These are phyloP conservation scores for Tenthredo amoena DNA, from an alignment of 2,888 invertebrate genomes.

Conservation along the genomic window DNA sequence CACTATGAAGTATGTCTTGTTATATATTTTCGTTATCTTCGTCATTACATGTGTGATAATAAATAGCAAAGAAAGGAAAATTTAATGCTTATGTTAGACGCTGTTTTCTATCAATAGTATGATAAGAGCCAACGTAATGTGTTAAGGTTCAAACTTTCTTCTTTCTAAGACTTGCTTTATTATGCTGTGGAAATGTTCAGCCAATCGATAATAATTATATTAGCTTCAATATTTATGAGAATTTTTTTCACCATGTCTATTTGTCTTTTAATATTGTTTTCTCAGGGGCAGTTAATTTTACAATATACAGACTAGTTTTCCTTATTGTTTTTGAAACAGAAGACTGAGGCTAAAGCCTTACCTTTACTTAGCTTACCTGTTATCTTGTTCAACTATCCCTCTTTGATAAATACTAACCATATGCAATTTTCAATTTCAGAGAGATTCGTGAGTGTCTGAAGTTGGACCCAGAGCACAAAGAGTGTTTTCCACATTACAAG, in stretches of 20 bases:
- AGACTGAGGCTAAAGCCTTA: not conserved
- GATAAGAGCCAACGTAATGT: not conserved
- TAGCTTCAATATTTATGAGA: not conserved
- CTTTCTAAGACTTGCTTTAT: not conserved
- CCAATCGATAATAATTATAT: not conserved
- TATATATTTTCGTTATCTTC: not conserved
- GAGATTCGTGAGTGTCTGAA: constrained; percentile 98
- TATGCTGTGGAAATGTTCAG: not conserved
- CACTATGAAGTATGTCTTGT: not conserved
- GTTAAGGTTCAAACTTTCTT: not conserved
- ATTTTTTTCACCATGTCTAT: not conserved
- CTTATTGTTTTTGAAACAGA: not conserved
- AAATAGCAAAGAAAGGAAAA: not conserved
- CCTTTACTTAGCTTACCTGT: not conserved
- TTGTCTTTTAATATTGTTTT: not conserved
- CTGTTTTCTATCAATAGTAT: not conserved
- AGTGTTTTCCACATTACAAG: constrained; percentile 97
- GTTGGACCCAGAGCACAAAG: constrained; percentile 98
- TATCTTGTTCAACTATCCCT: not conserved
- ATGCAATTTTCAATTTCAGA: constrained; percentile 74
- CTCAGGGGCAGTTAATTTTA: not conserved
- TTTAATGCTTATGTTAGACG: not conserved
- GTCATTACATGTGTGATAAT: not conserved
- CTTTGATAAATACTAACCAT: not conserved
- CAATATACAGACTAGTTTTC: not conserved